Evolutionary conservation across 2,113 vertebrate genomes (phyloP).

Genomic region (Calidris pugnax): DNA sequence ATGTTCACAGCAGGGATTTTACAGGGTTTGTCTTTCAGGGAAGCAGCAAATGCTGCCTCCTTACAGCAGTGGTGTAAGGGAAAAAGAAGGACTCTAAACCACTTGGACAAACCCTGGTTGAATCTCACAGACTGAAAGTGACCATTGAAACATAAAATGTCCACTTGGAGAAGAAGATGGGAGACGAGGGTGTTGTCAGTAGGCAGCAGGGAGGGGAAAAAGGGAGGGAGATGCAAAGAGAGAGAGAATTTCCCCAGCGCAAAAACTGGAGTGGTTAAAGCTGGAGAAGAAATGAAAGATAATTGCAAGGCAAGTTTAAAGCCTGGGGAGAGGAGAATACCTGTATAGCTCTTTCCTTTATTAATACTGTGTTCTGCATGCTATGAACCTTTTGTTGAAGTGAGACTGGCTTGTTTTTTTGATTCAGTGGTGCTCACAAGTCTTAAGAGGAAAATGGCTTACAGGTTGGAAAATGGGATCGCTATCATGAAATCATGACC

Average conservation of each 20-base stretch:
- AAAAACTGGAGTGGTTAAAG: not conserved
- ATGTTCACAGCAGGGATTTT: not conserved
- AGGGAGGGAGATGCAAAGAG: not conserved
- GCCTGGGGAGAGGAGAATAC: not conserved
- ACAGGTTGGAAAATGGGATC: constrained; percentile 41
- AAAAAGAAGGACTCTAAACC: not conserved
- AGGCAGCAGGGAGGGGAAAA: not conserved
- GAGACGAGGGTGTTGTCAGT: not conserved
- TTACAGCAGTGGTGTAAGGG: not conserved
- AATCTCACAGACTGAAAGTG: not conserved
- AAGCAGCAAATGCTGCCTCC: not conserved
- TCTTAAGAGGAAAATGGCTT: constrained; percentile 12
- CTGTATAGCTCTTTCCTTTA: not conserved
- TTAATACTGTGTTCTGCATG: not conserved
- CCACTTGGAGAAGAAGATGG: not conserved
- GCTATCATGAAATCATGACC: constrained; percentile 21
- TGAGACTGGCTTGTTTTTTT: not conserved
- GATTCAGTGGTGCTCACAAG: not conserved
- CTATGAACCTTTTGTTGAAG: not conserved
- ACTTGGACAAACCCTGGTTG: not conserved
- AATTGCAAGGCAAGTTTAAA: not conserved
- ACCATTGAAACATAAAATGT: not conserved
- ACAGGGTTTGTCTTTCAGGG: not conserved
- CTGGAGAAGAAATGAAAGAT: not conserved
- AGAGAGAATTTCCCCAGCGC: not conserved